Conservation (phyloP, 2,797 vertebrate species). For the Anabas testudineus region DNA sequence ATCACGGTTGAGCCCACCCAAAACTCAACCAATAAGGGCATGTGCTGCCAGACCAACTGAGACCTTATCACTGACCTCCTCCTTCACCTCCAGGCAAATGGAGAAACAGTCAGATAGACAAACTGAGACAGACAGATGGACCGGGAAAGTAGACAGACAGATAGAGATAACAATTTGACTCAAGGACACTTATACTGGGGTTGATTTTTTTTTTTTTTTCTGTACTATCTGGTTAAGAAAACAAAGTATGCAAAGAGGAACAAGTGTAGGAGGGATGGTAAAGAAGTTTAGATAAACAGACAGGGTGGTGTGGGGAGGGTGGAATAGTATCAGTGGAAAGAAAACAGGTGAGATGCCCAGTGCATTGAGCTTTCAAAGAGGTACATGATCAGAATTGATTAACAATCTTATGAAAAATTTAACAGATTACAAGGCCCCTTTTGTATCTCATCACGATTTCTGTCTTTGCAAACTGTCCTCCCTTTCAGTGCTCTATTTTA, state of each 20-base stretch:
- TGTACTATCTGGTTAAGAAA: conserved; percentile 34
- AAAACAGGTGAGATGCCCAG: conserved; percentile 27
- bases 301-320: conserved; percentile 18
- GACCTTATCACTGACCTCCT: conserved; percentile 49
- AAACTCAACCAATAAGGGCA: conserved; percentile 78
- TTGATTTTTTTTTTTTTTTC: no score
- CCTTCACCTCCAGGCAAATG: conserved; percentile 54
- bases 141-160: conserved; percentile 48
- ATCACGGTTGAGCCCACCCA: conserved; percentile 89
- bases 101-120: conserved; percentile 63
- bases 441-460: conserved; percentile 53
- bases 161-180: conserved; percentile 50
- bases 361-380: conserved; percentile 49
- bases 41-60: conserved; percentile 90
- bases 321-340: conserved; percentile 13
- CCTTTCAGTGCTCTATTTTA: conserved; percentile 57
- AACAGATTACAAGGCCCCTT: conserved; percentile 46
- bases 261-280: conserved; percentile 14
- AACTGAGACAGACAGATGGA: conserved; percentile 44
- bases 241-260: conserved; percentile 18
- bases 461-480: conserved; percentile 48
- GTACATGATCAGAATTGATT: conserved; percentile 63
- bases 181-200: conserved; percentile 25
- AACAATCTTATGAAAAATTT: conserved; percentile 42
- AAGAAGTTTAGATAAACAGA: conserved; percentile 29